phyloP scores from a whole-genome alignment of 2,113 vertebrate species.

The Cephalopterus ornatus region DNA sequence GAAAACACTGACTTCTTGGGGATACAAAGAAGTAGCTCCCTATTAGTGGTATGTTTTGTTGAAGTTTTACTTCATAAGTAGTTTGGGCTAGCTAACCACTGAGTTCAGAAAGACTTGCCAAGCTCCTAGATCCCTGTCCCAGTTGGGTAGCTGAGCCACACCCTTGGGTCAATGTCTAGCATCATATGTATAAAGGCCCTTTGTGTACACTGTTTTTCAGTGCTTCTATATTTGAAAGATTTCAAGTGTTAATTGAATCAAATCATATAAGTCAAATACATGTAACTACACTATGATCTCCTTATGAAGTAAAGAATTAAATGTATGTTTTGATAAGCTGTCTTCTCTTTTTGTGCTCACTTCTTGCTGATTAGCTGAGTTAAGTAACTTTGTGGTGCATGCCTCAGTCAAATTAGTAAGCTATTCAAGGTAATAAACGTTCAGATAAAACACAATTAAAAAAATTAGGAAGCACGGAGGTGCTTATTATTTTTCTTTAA shows the following conservation, averaged over 20 bases:
- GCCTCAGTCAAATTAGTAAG: neutral
- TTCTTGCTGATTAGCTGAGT: neutral
- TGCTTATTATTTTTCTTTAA: neutral
- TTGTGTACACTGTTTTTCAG: neutral
- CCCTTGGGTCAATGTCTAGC: neutral
- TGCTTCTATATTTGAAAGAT: neutral
- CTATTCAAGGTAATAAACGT: neutral
- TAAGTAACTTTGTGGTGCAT: neutral
- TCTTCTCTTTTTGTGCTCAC: neutral
- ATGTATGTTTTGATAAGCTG: neutral
- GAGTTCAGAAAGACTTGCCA: neutral
- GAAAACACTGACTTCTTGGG: neutral
- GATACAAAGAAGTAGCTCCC: neutral
- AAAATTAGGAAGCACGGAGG: neutral
- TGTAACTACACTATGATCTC: neutral
- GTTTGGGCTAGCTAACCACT: neutral
- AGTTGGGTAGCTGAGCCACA: neutral
- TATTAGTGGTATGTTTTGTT: neutral
- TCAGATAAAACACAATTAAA: neutral
- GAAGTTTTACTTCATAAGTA: neutral
- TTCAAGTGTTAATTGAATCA: neutral
- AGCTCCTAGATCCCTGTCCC: neutral
- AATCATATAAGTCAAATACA: neutral
- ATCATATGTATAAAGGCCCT: neutral
- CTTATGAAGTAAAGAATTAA: neutral